Conservation (phyloP, 1,140 invertebrate species). For the Brachionus rotundiformis region DNA sequence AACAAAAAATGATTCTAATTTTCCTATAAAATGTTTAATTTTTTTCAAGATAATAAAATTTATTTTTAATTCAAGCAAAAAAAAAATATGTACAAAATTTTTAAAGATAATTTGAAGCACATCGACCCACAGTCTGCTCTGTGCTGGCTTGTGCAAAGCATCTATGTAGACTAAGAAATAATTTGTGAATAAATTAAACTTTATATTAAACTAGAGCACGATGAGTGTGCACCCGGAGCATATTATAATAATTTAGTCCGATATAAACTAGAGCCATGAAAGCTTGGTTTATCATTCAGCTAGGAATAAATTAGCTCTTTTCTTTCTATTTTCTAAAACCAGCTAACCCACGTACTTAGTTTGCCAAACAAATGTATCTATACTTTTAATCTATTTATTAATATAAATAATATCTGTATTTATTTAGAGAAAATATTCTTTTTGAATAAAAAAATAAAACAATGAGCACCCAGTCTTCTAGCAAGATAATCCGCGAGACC, state of each 20-base stretch:
- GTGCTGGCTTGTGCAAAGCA: neutral
- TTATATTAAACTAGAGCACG: neutral
- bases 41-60: too few relatives aligned
- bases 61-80: too few relatives aligned
- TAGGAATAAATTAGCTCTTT: conserved; percentile 31
- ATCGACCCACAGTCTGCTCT: neutral
- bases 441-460: neutral
- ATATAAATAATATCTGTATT: conserved; percentile 33
- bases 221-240: neutral
- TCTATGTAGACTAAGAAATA: neutral
- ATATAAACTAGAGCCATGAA: neutral
- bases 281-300: neutral
- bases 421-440: conserved; percentile 5
- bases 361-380: too few relatives aligned
- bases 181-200: conserved; percentile 34
- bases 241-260: neutral
- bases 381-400: too few relatives aligned
- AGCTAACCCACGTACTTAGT: conserved; percentile 11
- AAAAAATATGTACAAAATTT: too few relatives aligned
- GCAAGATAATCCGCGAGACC: conserved; percentile 34
- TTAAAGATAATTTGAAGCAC: too few relatives aligned
- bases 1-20: neutral
- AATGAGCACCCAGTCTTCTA: conserved; percentile 46
- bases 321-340: neutral
- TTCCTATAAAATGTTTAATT: conserved; percentile 4